phyloP scores from a whole-genome alignment of 2,113 vertebrate species.

The Fulica atra region DNA sequence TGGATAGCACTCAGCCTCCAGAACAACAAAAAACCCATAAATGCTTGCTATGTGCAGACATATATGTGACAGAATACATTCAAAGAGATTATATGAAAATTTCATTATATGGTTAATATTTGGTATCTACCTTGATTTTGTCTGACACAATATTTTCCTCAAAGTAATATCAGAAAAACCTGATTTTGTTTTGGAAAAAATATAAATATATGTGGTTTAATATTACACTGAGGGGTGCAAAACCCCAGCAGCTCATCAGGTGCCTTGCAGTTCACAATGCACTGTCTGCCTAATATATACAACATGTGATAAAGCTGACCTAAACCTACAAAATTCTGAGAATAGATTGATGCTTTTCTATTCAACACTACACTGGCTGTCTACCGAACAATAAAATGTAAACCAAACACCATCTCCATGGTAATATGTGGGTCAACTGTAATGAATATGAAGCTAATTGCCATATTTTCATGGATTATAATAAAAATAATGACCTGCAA shows the following conservation, averaged over 20 bases:
- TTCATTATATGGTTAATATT: background rate
- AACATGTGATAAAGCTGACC: background rate
- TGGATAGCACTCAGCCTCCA: background rate
- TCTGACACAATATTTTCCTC: background rate
- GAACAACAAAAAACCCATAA: background rate
- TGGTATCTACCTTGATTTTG: background rate
- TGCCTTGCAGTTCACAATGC: background rate
- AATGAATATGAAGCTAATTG: slow-evolving; percentile 39
- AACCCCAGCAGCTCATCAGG: background rate
- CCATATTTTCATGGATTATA: slow-evolving; percentile 39
- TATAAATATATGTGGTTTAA: background rate
- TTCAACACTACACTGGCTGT: background rate
- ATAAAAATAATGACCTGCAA: slow-evolving; percentile 54
- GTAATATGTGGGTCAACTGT: slow-evolving; percentile 34
- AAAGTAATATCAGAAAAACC: background rate
- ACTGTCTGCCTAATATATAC: background rate
- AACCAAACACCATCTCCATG: slow-evolving; percentile 29
- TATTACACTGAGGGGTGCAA: background rate
- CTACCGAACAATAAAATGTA: slow-evolving; percentile 13
- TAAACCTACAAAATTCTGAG: background rate
- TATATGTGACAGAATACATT: background rate
- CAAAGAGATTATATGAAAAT: background rate
- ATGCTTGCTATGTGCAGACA: background rate
- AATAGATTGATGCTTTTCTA: background rate
- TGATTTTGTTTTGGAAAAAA: background rate